phyloP scores from a whole-genome alignment of 2,888 invertebrate genomes.

The Phalangium opilio region DNA sequence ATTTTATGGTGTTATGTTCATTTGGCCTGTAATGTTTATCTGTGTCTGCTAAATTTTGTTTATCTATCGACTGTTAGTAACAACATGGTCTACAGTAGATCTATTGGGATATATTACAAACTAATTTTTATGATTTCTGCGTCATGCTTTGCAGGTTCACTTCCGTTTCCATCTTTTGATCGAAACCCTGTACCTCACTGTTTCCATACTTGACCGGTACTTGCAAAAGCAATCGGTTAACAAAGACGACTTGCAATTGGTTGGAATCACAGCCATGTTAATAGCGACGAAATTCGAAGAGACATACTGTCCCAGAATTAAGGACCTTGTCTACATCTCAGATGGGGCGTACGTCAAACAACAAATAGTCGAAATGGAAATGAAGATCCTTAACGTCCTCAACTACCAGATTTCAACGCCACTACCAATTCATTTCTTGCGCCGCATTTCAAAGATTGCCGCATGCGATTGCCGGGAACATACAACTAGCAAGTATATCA shows the following conservation, averaged over 20 bases:
- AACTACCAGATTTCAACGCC: slow-evolving; percentile 72
- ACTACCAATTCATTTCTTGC: slow-evolving; percentile 69
- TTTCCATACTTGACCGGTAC: slow-evolving; percentile 77
- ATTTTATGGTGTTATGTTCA: too few relatives aligned
- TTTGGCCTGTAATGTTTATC: too few relatives aligned
- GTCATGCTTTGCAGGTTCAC: slow-evolving; percentile 55
- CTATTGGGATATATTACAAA: too few relatives aligned
- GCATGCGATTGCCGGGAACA: slow-evolving; percentile 21
- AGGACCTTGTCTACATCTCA: slow-evolving; percentile 79
- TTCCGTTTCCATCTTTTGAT: slow-evolving; percentile 63
- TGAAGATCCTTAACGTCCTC: slow-evolving; percentile 54
- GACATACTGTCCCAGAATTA: slow-evolving; percentile 68
- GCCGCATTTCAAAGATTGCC: slow-evolving; percentile 44
- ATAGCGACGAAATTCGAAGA: slow-evolving; percentile 92
- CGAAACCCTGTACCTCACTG: slow-evolving; percentile 78
- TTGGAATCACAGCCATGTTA: slow-evolving; percentile 75
- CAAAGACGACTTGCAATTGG: slow-evolving; percentile 59
- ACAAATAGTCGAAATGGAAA: slow-evolving; percentile 70
- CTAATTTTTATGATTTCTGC: too few relatives aligned
- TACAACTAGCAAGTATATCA: too few relatives aligned
- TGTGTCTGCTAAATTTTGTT: too few relatives aligned
- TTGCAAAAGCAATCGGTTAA: slow-evolving; percentile 52
- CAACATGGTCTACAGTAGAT: too few relatives aligned
- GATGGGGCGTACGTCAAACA: slow-evolving; percentile 65
- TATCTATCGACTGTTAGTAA: too few relatives aligned